Base-by-base conservation (phyloP, 1,140 invertebrate species). In the Gonatopus flavifemur region DNA sequence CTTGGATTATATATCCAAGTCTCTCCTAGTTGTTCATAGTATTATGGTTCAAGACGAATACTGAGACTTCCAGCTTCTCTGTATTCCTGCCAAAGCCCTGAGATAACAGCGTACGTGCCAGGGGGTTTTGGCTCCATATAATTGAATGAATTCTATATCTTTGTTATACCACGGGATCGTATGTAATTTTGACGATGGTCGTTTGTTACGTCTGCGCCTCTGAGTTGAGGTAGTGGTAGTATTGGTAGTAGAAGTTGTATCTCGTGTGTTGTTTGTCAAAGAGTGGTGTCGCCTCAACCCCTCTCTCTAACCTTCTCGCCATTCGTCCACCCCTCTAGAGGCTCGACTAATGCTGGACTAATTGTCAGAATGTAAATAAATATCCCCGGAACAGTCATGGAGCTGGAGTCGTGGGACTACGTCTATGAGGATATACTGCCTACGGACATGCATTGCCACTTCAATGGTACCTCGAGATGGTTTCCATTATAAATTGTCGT, bases 291-390 rank as follows among this genome's bases (percentile, higher is more conserved):
- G n/a, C n/a, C n/a, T n/a, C n/a, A n/a, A n/a, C n/a, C n/a, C n/a
- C n/a, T n/a, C n/a, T n/a, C n/a, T n/a, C n/a, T n/a, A n/a, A n/a
- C n/a, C n/a, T n/a, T n/a, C n/a, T n/a, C n/a, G n/a, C n/a, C n/a
- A n/a, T n/a, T n/a, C n/a, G n/a, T n/a, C 49, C 40, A 46, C 57
- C 52, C 42, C 64, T 52, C 68, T 44, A 43, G 54, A 71, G 69
- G 57, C 58, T 59, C 64, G 49, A 60, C 66, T 76, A 76, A 76
- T 77, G 68, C 67, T 43, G 57, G 63, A 59, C 66, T 77, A 77
- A 77, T 77, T 77, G 68, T 63, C 60, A 52, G 63, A 77, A 77
- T 72, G 72, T 72, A 77, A 77, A 77, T 77, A 75, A 77, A 75
- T 77, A 77, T 72, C 65, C 72, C 71, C 62, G 49, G 61, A 57